Evolutionary conservation across 2,113 vertebrate genomes (phyloP), one percentile per base, ranked within the genome.

Genomic region (Trichomycterus rosablanca): DNA sequence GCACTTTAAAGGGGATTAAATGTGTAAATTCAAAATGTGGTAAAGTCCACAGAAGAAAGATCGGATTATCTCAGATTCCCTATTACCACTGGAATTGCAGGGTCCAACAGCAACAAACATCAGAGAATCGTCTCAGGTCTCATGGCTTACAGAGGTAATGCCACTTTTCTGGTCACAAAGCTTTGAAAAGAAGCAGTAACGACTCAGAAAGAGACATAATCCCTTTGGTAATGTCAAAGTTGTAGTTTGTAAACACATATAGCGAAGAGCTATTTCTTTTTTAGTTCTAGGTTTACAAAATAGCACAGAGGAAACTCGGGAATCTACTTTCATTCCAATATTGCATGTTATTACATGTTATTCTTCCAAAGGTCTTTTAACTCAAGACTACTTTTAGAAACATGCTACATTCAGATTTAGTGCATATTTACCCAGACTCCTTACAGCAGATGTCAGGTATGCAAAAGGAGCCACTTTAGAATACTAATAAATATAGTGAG

Each of bases 101-200:
- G 54, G 59, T 59, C 71, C 64, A 60, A 60, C 64, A 74, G 59
- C 71, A 66, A 66, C 71, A 74, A 71, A 68, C 70, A 73, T 64
- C 66, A 66, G 35, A 61, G 63, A 37, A 37, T 50, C 30, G 12
- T 54, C 43, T 64, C 59, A 15, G 60, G 60, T 45, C 64, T 53
- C 49, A 14, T 44, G 61, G 66, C 44, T 69, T 66, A 70, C 55
- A 58, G 67, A 35, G 54, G 46, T 53, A 71, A 68, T 63, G 61
- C 63, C 46, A 54, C 57, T 19, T 55, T 54, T 63, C 34, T 52
- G 37, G 52, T 52, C 57, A 74, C 63, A 71, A 66, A 60, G 67
- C 66, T 45, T 32, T 55, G 62, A 45, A 70, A 62, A 64, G 49
- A 59, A 52, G 56, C 55, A 40, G 60, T 70, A 30, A 56, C 57